Evolutionary conservation across 2,797 vertebrate genomes (phyloP), one percentile per base, ranked within the genome.

Genomic region (Kryptolebias ocellatus): DNA sequence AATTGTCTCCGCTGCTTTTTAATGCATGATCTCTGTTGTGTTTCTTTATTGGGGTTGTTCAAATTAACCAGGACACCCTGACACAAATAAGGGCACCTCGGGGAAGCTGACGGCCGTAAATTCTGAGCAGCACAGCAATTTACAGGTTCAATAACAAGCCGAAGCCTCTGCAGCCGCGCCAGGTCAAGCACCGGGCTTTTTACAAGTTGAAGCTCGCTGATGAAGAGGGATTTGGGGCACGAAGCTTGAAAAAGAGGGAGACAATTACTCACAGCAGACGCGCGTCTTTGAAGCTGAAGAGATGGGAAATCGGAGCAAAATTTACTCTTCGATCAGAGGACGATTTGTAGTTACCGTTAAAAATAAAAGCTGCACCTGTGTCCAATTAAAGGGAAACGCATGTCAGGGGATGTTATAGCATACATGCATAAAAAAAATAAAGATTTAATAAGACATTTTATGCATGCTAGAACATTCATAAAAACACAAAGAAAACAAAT

Each of bases 291-390:
- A 66, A 3, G 59, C 10, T 74, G 57, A 16, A 65, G 55, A 69
- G 61, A 11, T 51, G 39, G 53, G 10, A 45, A 85, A 77, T 76
- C 64, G 80, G 78, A 68, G 50, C 56, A 82, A 80, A 74, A 78
- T 72, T 53, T 53, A 80, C 67, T 27, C 7, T 78, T 67, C 77
- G 58, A 52, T 73, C 62, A 71, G 10, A 18, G 6, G n/a, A 66
- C 67, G 75, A 72, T 55, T 69, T 72, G 58, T 59, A 78, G 74
- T 78, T 55, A 42, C 20, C 20, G 20, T 24, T 24, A 24, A 72
- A 58, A 60, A 74, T 72, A 70, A 54, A 42, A 66, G 50, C 51
- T 34, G 34, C 6, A 34, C 9, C 6, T 34, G 34, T 34, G 34
- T 34, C 34, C 63, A 27, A 28, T 60, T 72, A 7, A 68, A 82